phyloP scores from a whole-genome alignment of 2,888 invertebrate genomes.

The Entomobrya multifasciata region DNA sequence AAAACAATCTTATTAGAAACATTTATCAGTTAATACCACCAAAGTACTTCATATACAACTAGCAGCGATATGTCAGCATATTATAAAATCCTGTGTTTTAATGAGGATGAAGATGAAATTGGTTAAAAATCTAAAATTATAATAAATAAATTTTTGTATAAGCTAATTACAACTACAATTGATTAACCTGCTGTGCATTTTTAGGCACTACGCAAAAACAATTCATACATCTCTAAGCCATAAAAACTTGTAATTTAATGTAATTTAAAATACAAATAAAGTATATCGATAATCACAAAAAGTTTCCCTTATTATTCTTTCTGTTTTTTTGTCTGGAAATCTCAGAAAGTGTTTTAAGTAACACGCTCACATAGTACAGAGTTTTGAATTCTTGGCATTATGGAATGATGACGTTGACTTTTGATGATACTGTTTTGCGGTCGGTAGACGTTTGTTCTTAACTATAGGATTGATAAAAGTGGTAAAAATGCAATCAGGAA shows the following conservation, averaged over 20 bases:
- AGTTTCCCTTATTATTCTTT: conserved; percentile 8
- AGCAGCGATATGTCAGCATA: background rate
- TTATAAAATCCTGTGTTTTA: background rate
- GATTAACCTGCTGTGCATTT: background rate
- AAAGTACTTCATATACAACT: background rate
- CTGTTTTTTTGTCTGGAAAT: background rate
- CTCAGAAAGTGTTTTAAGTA: conserved; percentile 3
- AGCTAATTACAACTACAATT: background rate
- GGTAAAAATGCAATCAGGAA: conserved; percentile 29
- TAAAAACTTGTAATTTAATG: background rate
- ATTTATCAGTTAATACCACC: background rate
- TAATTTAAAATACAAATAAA: conserved; percentile 25
- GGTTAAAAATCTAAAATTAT: background rate
- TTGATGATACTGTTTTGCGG: conserved; percentile 11
- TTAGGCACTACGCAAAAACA: background rate
- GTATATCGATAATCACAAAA: conserved; percentile 35
- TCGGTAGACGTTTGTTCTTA: background rate
- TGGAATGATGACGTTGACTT: background rate
- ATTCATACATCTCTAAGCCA: background rate
- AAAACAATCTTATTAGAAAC: background rate
- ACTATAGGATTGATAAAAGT: background rate
- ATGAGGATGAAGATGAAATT: background rate
- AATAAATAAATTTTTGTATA: background rate
- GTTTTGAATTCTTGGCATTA: conserved; percentile 21
- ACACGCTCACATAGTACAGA: background rate